Evolutionary conservation across 2,797 vertebrate species (phyloP).

Genomic region (Cyprinodon diabolis): DNA sequence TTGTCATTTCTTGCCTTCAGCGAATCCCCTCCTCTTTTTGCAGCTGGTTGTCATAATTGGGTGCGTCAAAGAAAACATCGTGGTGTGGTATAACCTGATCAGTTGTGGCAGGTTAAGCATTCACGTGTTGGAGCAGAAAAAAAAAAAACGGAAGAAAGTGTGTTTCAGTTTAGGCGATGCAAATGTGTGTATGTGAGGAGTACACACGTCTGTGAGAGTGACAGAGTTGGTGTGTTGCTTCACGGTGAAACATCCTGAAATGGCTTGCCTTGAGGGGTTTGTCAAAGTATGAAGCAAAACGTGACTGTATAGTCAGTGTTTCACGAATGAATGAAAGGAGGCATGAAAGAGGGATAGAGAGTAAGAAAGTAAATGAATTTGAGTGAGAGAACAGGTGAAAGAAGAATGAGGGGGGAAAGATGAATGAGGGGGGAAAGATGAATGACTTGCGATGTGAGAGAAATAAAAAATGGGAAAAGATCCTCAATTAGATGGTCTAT

Average conservation of each 20-base stretch:
- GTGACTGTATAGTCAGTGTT: slow-evolving; percentile 63
- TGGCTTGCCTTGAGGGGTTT: slow-evolving; percentile 71
- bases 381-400: slow-evolving; percentile 51
- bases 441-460: slow-evolving; percentile 23
- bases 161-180: slow-evolving; percentile 9
- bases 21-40: slow-evolving; percentile 54
- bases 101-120: slow-evolving; percentile 61
- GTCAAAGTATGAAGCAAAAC: slow-evolving; percentile 68
- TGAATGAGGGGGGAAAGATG: slow-evolving; percentile 24
- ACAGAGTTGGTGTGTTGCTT: slow-evolving; percentile 61
- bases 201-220: slow-evolving; percentile 49
- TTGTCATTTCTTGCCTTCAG: slow-evolving; percentile 50
- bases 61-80: slow-evolving; percentile 40
- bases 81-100: slow-evolving; percentile 50
- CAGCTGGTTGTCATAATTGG: slow-evolving; percentile 52
- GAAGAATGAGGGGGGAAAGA: slow-evolving; percentile 32
- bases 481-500: slow-evolving; percentile 30
- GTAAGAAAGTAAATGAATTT: slow-evolving; percentile 24
- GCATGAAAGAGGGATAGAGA: background rate
- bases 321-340: slow-evolving; percentile 63
- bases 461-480: slow-evolving; percentile 31
- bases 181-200: background rate
- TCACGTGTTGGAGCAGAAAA: slow-evolving; percentile 29
- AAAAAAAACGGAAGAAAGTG: slow-evolving; percentile 1
- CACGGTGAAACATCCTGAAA: slow-evolving; percentile 72